These are phyloP conservation scores for Podilymbus podiceps DNA, from an alignment of 2,113 vertebrate species.

Conservation along the genomic window DNA sequence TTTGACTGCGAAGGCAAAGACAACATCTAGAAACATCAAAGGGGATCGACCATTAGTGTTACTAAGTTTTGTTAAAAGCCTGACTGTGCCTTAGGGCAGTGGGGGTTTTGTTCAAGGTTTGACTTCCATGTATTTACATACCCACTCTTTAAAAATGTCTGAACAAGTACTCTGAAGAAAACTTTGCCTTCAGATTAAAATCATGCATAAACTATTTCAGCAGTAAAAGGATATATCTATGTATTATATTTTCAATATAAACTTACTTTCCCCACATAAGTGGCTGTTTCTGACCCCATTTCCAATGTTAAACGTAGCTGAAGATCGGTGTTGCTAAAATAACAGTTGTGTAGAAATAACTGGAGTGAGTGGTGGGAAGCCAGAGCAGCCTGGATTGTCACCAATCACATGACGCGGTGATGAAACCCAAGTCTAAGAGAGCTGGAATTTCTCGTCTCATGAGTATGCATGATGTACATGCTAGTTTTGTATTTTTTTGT, in stretches of 20 bases:
- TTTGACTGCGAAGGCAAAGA: not conserved
- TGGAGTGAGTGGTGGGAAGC: not conserved
- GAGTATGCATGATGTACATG: not conserved
- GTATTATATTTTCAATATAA: not conserved
- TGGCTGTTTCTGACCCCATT: not conserved
- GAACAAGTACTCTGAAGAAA: not conserved
- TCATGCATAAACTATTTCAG: not conserved
- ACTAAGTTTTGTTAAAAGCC: not conserved
- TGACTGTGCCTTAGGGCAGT: not conserved
- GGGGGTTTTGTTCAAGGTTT: not conserved
- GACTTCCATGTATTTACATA: not conserved
- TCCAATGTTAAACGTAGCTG: not conserved
- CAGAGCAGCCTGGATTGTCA: not conserved
- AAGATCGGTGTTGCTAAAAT: not conserved
- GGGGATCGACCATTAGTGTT: not conserved
- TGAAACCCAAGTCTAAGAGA: not conserved
- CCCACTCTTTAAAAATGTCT: not conserved
- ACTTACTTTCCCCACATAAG: not conserved
- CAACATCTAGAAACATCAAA: not conserved
- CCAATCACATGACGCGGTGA: not conserved
- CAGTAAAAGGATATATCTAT: not conserved
- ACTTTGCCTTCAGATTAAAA: not conserved
- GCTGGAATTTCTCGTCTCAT: constrained; percentile 21
- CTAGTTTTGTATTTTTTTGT: not conserved
- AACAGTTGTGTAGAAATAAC: not conserved